Base-by-base conservation (phyloP, 2,113 vertebrate species). In the Genyomyrus donnyi region DNA sequence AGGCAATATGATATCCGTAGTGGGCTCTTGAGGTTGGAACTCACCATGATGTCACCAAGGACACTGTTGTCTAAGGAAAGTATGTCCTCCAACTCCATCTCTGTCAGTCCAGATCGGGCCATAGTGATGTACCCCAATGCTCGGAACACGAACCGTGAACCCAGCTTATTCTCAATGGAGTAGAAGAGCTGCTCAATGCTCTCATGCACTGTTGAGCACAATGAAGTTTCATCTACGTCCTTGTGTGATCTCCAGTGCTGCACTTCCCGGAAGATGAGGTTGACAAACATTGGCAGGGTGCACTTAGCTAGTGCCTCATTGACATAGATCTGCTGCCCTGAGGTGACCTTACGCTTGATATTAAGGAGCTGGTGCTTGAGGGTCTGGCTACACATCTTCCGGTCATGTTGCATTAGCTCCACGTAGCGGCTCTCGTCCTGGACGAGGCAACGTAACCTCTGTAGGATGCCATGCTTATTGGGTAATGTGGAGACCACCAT, bases 271-370 rank as follows among this genome's bases (percentile, higher is more conserved):
- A 98, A 99, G 91, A 99, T 99, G 91, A 99, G 95, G 91, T 99
- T 99, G 92, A 99, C 97, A 94, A 99, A 99, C 98, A 99, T 99
- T 2, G 98, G 98, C 92, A 99, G 94, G 0, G 98, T 99, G 92
- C 98, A 99, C 94, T 97, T 99, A 85, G 98, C 97, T 88, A 99
- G 95, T 0, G 98, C 98, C 53, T 98, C 97, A 89, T 99, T 99
- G 91, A 99, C 98, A 0, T 99, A 99, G 90, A 99, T 99, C 93
- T 99, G 98, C 93, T 99, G 98, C 70, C 98, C 98, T 0, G 98
- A 99, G 5, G 98, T 99, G 93, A 99, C 98, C 93, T 99, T 99
- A 89, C 98, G 96, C 92, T 98, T 99, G 91, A 99, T 97, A 17
- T 95, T 93, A 49, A 99, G 94, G 91, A 99, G 95, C 93, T 99